A percentile compares a stretch with the other conserved stretches of the same genome.
These are phyloP conservation scores for Fratercula arctica DNA, from an alignment of 2,797 vertebrate species.

Conservation along the genomic window DNA sequence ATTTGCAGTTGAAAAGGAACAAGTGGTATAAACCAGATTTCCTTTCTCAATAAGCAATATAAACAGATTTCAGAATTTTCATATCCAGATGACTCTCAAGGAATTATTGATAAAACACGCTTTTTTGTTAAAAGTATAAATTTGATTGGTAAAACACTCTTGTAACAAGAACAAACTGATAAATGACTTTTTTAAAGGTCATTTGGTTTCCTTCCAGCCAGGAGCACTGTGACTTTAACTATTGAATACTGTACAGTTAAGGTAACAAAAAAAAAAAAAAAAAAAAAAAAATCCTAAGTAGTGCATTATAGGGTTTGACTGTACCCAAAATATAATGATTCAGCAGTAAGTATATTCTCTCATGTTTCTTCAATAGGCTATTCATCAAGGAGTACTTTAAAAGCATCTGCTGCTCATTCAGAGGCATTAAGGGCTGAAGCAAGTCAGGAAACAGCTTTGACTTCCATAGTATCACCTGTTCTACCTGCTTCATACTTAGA, in stretches of 20 bases:
- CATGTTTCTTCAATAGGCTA: background rate
- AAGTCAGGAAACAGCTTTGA: background rate
- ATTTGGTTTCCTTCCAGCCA: background rate
- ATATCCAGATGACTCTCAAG: background rate
- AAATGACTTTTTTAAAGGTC: background rate
- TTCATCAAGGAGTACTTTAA: conserved; percentile 40
- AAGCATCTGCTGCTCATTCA: conserved; percentile 12
- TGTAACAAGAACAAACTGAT: background rate
- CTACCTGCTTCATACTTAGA: background rate
- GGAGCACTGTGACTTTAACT: background rate
- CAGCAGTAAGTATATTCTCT: background rate
- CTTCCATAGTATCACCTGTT: background rate
- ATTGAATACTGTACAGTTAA: background rate
- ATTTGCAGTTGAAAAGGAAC: background rate
- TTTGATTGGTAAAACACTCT: background rate
- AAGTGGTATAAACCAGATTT: background rate
- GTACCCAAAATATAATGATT: background rate
- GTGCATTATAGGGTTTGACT: background rate
- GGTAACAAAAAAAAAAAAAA: too few species aligned
- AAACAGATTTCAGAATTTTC: background rate
- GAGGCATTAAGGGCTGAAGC: background rate
- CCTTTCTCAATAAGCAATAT: background rate
- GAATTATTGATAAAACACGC: background rate
- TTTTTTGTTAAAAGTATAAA: background rate
- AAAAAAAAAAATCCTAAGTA: background rate